These are phyloP conservation scores for Proisotoma minuta DNA, from an alignment of 2,888 invertebrate species.

Conservation along the genomic window DNA sequence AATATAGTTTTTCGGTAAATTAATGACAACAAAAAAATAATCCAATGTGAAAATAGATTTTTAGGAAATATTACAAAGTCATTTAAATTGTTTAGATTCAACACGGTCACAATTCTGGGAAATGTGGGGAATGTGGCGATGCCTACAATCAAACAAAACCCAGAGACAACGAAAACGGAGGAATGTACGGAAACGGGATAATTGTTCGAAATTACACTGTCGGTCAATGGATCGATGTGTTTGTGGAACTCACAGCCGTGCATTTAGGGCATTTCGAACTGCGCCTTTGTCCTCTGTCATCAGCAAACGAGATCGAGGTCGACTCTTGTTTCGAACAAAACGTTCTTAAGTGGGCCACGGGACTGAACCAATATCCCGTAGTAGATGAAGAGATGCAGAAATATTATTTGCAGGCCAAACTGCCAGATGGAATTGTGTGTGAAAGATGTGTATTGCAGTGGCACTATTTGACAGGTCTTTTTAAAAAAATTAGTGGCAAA, in stretches of 20 bases:
- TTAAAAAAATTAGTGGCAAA: no score
- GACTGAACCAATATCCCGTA: not conserved
- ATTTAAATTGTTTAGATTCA: no score
- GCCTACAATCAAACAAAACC: slow-evolving; percentile 23
- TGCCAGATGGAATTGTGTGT: slow-evolving; percentile 17
- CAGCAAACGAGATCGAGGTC: slow-evolving; percentile 17
- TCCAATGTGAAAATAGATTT: no score
- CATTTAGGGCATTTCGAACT: slow-evolving; percentile 36
- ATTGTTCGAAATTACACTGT: slow-evolving; percentile 21
- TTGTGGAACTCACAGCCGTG: slow-evolving; percentile 30
- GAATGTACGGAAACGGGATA: slow-evolving; percentile 26
- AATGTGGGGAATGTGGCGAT: slow-evolving; percentile 36
- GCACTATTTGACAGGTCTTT: slow-evolving; percentile 28
- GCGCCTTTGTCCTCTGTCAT: slow-evolving; percentile 25
- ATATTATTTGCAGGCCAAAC: not conserved
- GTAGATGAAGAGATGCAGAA: not conserved
- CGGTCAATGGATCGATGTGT: slow-evolving; percentile 13
- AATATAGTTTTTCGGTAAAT: no score
- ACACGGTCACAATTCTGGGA: slow-evolving; percentile 28
- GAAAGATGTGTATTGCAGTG: slow-evolving; percentile 22
- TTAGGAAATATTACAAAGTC: no score
- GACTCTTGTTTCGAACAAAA: slow-evolving; percentile 26
- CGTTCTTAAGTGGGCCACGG: slow-evolving; percentile 2
- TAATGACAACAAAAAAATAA: no score
- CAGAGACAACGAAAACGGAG: slow-evolving; percentile 32